A percentile compares a stretch with the other conserved stretches of the same genome.
phyloP scores from a whole-genome alignment of 2,888 invertebrate species.

The Lasioglossum villosulum region DNA sequence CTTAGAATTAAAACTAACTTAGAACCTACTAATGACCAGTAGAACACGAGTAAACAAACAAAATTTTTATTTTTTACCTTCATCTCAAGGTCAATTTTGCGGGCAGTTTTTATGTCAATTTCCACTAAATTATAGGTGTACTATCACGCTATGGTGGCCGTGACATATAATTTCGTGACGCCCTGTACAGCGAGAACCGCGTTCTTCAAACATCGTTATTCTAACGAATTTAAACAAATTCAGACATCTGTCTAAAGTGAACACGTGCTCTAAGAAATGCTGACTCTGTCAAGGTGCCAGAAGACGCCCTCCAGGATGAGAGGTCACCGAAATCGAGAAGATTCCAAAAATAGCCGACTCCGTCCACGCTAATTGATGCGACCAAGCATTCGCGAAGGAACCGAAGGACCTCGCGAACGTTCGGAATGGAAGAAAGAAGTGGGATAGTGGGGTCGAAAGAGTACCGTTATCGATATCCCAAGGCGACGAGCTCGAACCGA shows the following conservation, averaged over 20 bases:
- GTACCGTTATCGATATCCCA: constrained; percentile 47
- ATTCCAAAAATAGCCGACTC: not conserved
- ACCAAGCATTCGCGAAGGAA: not conserved
- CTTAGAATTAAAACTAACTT: no score
- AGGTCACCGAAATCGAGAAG: not conserved
- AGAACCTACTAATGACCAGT: no score
- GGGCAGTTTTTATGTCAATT: no score
- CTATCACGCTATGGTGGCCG: no score
- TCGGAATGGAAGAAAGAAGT: not conserved
- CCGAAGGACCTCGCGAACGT: not conserved
- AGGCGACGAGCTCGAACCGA: constrained; percentile 34
- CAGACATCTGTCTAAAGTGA: not conserved
- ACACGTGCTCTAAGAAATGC: not conserved
- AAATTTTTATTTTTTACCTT: no score
- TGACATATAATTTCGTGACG: no score
- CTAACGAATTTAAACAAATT: no score
- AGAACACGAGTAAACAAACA: no score
- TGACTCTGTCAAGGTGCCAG: not conserved
- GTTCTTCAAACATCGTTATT: no score
- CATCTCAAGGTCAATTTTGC: no score
- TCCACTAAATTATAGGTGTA: no score
- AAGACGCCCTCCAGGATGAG: not conserved
- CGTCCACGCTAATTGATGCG: not conserved
- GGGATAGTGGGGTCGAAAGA: constrained; percentile 35
- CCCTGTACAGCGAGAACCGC: no score